These are phyloP conservation scores for Colaptes auratus DNA, from an alignment of 2,113 vertebrate genomes.

Conservation along the genomic window DNA sequence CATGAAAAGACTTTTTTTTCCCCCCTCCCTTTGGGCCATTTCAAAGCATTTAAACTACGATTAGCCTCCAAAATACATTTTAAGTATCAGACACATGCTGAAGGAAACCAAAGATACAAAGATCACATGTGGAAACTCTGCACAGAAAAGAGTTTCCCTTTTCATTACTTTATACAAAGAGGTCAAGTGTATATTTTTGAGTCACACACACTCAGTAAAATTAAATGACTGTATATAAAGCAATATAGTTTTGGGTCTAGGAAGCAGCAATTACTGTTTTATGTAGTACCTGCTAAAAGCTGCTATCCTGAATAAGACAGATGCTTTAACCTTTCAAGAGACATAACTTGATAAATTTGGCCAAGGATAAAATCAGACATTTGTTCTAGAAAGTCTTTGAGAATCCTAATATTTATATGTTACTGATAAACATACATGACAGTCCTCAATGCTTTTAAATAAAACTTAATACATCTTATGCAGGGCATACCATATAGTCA, in stretches of 20 bases:
- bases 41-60: slow-evolving; percentile 27
- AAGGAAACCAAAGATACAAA: neutral
- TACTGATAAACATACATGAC: neutral
- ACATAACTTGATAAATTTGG: neutral
- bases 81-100: neutral
- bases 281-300: neutral
- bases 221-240: slow-evolving; percentile 3
- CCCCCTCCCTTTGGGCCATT: neutral
- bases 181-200: neutral
- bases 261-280: neutral
- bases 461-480: neutral
- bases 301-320: neutral
- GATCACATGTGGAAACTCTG: neutral
- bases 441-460: neutral
- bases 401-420: neutral
- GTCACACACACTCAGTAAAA: neutral
- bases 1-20: neutral
- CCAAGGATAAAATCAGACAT: neutral
- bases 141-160: neutral
- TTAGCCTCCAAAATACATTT: neutral
- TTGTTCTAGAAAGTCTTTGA: neutral
- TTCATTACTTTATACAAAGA: neutral
- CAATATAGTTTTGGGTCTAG: neutral
- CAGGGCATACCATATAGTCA: neutral
- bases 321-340: neutral